phyloP scores from a whole-genome alignment of 2,888 invertebrate species.

The Quadroppia sp. region DNA sequence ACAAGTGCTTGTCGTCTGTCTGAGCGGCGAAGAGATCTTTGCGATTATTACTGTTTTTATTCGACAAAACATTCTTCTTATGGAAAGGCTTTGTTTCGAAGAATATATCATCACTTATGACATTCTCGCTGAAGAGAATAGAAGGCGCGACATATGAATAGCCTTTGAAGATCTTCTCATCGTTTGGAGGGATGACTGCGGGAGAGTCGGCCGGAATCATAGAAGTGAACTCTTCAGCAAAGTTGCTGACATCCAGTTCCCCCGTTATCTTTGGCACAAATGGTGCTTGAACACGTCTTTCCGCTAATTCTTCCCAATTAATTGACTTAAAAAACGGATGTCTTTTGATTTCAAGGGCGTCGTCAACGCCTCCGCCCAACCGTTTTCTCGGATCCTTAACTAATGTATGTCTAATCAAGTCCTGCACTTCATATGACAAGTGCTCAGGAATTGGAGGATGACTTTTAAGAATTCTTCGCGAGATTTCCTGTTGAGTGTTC shows the following conservation, averaged over 20 bases:
- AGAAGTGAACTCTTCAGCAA: conserved; percentile 92
- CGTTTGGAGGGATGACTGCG: conserved; percentile 55
- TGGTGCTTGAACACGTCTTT: conserved; percentile 74
- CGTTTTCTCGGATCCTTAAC: conserved; percentile 84
- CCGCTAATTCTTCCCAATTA: conserved; percentile 76
- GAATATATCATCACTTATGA: conserved; percentile 65
- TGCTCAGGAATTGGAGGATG: conserved; percentile 83
- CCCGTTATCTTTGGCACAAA: conserved; percentile 78
- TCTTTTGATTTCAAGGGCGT: conserved; percentile 81
- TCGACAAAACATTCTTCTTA: conserved; percentile 7
- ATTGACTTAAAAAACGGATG: conserved; percentile 82
- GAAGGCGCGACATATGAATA: conserved; percentile 95
- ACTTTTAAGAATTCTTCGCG: conserved; percentile 78
- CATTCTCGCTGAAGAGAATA: conserved; percentile 68
- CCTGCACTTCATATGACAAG: conserved; percentile 68
- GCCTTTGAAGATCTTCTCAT: conserved; percentile 82
- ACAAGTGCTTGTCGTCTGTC: conserved; percentile 56
- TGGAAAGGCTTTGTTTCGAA: conserved; percentile 57
- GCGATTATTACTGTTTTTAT: neutral
- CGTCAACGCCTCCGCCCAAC: conserved; percentile 76
- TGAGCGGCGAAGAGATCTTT: conserved; percentile 30
- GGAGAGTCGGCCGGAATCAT: conserved; percentile 80
- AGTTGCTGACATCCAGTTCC: conserved; percentile 91
- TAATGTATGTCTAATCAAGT: conserved; percentile 74
- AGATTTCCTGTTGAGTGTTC: conserved; percentile 92